Evolutionary conservation across 2,888 invertebrate genomes (phyloP).

Genomic region (Protophormia terraenovae): DNA sequence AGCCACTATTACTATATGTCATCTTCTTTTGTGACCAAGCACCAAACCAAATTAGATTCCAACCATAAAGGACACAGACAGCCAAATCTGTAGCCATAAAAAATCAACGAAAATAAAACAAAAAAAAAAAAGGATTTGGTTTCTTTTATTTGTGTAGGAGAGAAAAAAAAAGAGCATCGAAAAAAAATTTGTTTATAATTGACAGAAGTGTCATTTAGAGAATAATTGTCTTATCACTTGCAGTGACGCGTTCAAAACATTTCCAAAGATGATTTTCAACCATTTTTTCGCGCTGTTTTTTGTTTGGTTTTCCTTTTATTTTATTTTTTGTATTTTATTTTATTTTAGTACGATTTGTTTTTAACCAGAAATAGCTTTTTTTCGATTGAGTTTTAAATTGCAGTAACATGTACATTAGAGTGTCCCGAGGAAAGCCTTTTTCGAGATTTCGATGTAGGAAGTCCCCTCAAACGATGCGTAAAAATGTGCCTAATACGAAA

Average conservation of each 20-base stretch:
- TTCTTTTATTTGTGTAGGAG: conserved; percentile 36
- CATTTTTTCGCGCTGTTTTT: conserved; percentile 9
- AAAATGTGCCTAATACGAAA: too few relatives aligned
- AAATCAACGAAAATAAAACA: conserved; percentile 28
- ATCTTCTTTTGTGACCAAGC: conserved; percentile 50
- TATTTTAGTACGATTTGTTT: not conserved
- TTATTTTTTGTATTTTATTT: not conserved
- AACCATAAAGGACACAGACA: conserved; percentile 38
- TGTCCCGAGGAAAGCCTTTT: too few relatives aligned
- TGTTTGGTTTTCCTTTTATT: not conserved
- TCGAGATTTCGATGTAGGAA: too few relatives aligned
- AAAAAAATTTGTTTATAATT: conserved; percentile 72
- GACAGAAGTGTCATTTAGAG: conserved; percentile 72
- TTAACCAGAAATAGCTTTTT: not conserved
- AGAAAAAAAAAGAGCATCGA: not conserved
- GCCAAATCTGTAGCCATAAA: conserved; percentile 20
- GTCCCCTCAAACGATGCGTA: too few relatives aligned
- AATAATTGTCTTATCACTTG: conserved; percentile 79
- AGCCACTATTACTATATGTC: conserved; percentile 71
- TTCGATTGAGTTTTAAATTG: not conserved
- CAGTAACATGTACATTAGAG: too few relatives aligned
- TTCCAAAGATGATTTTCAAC: conserved; percentile 71
- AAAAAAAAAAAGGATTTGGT: conserved; percentile 35
- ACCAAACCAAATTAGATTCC: conserved; percentile 54
- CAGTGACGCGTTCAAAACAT: conserved; percentile 75